These are phyloP conservation scores for Cheumatopsyche charites DNA, from an alignment of 1,140 invertebrate species.

Conservation along the genomic window DNA sequence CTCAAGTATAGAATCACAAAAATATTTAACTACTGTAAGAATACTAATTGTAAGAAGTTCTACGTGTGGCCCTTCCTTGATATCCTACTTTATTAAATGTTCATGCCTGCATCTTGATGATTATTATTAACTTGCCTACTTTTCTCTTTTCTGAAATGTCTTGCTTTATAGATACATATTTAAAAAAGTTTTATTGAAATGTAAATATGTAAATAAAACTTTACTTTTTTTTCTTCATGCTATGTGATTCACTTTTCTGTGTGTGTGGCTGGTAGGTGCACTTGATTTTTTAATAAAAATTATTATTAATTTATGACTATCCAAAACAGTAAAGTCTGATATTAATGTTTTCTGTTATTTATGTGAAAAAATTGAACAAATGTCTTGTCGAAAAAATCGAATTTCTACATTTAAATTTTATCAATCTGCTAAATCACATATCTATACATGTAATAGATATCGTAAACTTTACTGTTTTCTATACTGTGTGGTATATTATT, in stretches of 20 bases:
- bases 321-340: neutral
- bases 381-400: too few species aligned
- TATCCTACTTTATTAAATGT: constrained; percentile 24
- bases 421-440: too few species aligned
- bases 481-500: too few species aligned
- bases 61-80: neutral
- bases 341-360: too few species aligned
- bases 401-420: too few species aligned
- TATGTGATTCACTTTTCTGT: constrained; percentile 40
- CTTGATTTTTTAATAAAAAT: constrained; percentile 5
- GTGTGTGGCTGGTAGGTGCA: constrained; percentile 40
- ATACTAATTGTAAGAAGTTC: neutral
- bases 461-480: too few species aligned
- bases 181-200: constrained; percentile 26
- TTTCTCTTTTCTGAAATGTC: constrained; percentile 29
- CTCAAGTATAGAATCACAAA: neutral
- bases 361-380: too few species aligned
- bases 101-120: constrained; percentile 39
- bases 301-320: neutral
- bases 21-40: neutral
- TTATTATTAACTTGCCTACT: constrained; percentile 14
- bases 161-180: constrained; percentile 33
- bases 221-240: constrained; percentile 38
- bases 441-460: too few species aligned
- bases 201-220: constrained; percentile 36